Evolutionary conservation across 92 coral and sea anemone species (phyloP), one percentile per base, ranked within the genome.

Genomic region (Porites cylindrica): DNA sequence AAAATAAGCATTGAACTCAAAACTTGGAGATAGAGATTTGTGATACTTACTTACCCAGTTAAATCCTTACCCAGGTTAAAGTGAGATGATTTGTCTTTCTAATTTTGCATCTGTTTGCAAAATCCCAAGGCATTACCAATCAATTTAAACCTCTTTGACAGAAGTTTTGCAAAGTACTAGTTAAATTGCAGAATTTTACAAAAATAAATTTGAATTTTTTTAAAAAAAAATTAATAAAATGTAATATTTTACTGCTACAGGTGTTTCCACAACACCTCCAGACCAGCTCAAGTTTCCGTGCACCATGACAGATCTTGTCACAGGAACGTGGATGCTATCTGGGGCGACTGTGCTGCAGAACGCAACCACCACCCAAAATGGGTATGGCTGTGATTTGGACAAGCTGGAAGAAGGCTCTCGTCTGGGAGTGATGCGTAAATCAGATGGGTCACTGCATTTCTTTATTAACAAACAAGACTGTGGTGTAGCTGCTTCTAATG

Each of bases 351-450:
- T 97, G 83, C 91, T 97, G 51, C 99, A 97, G 60, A 98, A 97
- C 84, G 97, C 98, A 19, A 84, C 82, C 76, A 95, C 99, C 21
- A 93, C 86, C 32, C 80, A 84, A 81, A 97, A 96, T 76, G 99
- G 99, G 20, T 97, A 97, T 84, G 99, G 91, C 71, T 92, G 95
- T 77, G 99, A 96, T 77, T 90, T 96, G 76, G 99, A 96, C 88
- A 93, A 91, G 50, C 84, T 96, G 78, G 90, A 80, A 20, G 96
- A 90, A 24, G 98, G 96, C 23, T 86, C 93, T 43, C 93, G 95
- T 29, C 93, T 96, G 1, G 98, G 99, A 21, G 91, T 96, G 54
- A 96, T 96, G 99, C 92, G 96, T 16, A 95, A 96, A 64, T 88
- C 96, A 1, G 98, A 92, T 54, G 94, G 99, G 7, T 85, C 96